phyloP scores from a whole-genome alignment of 2,888 invertebrate genomes.

The Hipparchia semele region DNA sequence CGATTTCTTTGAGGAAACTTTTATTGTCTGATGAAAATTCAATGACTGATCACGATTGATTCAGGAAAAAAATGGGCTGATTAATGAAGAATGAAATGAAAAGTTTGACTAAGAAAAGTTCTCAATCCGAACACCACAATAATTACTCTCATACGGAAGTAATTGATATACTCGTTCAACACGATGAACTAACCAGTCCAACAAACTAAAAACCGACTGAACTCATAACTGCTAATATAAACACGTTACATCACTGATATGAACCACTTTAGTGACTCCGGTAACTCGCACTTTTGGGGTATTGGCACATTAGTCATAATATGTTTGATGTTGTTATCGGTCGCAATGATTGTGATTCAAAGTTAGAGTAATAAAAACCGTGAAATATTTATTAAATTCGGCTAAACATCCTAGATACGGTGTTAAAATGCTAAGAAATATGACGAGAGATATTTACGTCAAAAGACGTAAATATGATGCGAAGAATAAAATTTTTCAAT shows the following conservation, averaged over 20 bases:
- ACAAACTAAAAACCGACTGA: slow-evolving; percentile 17
- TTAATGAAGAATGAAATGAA: neutral
- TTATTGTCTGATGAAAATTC: no score
- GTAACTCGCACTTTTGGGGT: slow-evolving; percentile 15
- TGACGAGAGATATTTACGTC: no score
- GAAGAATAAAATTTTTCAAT: neutral
- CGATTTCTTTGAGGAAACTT: no score
- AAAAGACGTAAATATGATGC: neutral
- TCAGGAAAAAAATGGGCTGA: neutral
- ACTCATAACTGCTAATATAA: slow-evolving; percentile 34
- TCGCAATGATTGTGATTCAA: slow-evolving; percentile 12
- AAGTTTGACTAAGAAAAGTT: neutral
- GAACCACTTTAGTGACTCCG: slow-evolving; percentile 14
- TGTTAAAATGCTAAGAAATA: neutral
- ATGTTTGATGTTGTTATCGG: slow-evolving; percentile 13
- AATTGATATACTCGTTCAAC: slow-evolving; percentile 1
- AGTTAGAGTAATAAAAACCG: neutral
- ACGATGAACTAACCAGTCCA: slow-evolving; percentile 22
- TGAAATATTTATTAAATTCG: neutral
- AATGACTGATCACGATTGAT: neutral
- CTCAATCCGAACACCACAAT: neutral
- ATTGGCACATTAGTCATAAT: slow-evolving; percentile 24
- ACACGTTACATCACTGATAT: slow-evolving; percentile 36
- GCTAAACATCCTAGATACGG: no score
- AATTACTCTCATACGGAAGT: slow-evolving; percentile 19